Conservation (phyloP, 2,888 invertebrate genomes). For the Chrysotoxum bicinctum region DNA sequence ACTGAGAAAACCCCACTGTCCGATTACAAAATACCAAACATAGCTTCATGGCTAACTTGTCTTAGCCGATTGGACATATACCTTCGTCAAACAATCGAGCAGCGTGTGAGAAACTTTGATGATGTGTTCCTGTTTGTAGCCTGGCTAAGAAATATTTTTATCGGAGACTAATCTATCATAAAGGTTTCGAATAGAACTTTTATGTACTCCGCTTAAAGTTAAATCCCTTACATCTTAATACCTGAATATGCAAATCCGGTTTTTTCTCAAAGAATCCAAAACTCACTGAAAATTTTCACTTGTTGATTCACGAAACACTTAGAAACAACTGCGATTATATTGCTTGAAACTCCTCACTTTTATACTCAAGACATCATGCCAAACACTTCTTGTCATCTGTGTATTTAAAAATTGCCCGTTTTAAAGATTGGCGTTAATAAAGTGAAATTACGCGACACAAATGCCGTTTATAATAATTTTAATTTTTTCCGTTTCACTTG, state of each 20-base stretch:
- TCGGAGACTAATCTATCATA: neutral
- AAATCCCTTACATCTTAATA: neutral
- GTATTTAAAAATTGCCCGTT: conserved; percentile 35
- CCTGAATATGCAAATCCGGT: conserved; percentile 18
- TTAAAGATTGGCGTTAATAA: conserved; percentile 57
- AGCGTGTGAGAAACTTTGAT: too few species aligned
- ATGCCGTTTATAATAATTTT: conserved; percentile 39
- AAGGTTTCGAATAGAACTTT: neutral
- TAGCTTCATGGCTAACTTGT: too few species aligned
- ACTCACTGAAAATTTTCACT: conserved; percentile 26
- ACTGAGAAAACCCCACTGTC: too few species aligned
- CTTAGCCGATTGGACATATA: too few species aligned
- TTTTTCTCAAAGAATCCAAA: neutral
- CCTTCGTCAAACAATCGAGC: too few species aligned
- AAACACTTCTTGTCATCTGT: neutral
- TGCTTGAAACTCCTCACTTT: conserved; percentile 39
- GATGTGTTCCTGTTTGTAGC: too few species aligned
- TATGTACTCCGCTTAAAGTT: neutral
- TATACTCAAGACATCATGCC: conserved; percentile 30
- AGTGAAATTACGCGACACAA: conserved; percentile 69
- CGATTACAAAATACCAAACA: too few species aligned
- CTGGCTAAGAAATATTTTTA: neutral
- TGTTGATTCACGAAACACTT: conserved; percentile 53
- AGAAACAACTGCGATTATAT: conserved; percentile 54
- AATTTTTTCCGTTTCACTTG: conserved; percentile 46